Evolutionary conservation across 2,113 vertebrate species (phyloP).

Genomic region (Lophochroa leadbeateri): DNA sequence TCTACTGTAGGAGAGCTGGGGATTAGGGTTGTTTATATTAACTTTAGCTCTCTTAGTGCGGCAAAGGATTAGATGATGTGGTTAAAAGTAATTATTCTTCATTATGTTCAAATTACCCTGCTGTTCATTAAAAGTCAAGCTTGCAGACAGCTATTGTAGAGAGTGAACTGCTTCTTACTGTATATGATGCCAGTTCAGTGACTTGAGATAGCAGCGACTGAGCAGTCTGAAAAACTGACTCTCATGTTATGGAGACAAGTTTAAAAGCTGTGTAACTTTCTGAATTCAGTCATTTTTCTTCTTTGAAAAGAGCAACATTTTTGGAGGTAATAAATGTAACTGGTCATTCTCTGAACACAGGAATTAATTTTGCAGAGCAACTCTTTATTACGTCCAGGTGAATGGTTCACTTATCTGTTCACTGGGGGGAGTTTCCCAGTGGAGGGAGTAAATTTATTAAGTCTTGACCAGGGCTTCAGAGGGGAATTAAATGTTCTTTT

Average conservation of each 20-base stretch:
- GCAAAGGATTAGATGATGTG: background rate
- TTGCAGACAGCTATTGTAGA: background rate
- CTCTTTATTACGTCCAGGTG: fast-evolving
- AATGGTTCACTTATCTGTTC: background rate
- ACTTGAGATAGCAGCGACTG: background rate
- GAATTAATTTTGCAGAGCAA: background rate
- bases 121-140: background rate
- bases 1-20: background rate
- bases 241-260: background rate
- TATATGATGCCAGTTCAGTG: background rate
- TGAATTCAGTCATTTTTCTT: background rate
- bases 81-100: background rate
- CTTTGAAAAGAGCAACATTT: background rate
- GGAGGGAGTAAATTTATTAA: background rate
- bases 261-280: background rate
- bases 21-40: background rate
- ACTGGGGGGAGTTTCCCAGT: background rate
- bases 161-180: background rate
- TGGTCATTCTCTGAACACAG: background rate
- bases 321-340: background rate
- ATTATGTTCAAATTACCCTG: background rate
- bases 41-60: background rate
- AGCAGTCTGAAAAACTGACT: background rate
- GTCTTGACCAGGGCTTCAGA: background rate
- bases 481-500: background rate